phyloP scores from a whole-genome alignment of 2,888 invertebrate species.

The Eupeodes latifasciatus region DNA sequence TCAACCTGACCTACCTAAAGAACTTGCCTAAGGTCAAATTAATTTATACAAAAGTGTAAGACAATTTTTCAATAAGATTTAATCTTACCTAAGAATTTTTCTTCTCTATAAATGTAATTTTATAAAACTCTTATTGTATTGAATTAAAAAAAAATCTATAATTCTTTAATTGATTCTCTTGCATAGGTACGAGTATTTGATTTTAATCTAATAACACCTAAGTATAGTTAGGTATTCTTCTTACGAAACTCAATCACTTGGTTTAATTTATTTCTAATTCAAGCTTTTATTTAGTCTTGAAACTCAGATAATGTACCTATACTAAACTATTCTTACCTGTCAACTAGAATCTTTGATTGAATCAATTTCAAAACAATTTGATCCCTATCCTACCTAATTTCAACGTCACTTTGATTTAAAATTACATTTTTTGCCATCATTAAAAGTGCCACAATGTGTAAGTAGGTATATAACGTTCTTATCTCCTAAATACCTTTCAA shows the following conservation, averaged over 20 bases:
- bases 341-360: neutral
- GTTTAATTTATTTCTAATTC: neutral
- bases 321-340: neutral
- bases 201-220: too few species aligned
- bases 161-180: too few species aligned
- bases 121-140: too few species aligned
- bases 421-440: conserved; percentile 17
- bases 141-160: too few species aligned
- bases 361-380: conserved; percentile 1
- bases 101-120: too few species aligned
- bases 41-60: too few species aligned
- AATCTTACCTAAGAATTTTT: too few species aligned
- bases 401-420: neutral
- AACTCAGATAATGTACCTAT: too few species aligned
- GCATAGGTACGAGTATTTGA: too few species aligned
- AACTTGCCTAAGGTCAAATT: too few species aligned
- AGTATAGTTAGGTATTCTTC: neutral
- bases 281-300: neutral
- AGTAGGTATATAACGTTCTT: neutral
- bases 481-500: conserved; percentile 25
- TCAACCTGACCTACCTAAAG: too few species aligned
- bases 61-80: too few species aligned
- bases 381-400: conserved; percentile 1
- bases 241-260: neutral
- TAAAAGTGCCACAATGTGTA: neutral